Evolutionary conservation across 2,888 invertebrate genomes (phyloP), one percentile per base, ranked within the genome.

Genomic region (Hedychridium roseum): DNA sequence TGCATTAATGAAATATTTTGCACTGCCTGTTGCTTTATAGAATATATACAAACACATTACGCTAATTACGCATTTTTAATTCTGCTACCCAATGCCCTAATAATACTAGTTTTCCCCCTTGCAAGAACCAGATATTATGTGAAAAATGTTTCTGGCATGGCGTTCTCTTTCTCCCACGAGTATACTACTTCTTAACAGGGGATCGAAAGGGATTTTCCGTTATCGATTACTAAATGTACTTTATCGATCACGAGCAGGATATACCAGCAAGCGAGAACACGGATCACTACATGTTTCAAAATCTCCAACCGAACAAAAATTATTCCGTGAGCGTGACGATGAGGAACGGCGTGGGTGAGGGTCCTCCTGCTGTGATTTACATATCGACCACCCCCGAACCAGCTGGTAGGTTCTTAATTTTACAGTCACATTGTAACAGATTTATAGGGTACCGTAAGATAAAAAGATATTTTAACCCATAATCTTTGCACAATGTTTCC

Each of bases 321-420:
- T 94, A 93, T 72, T 86, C 86, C 3, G 84, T 94, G n/a, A 86
- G 88, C 9, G 84, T 94, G 15, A 85, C 88, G 2, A 92, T 92
- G 88, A 82, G 89, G 57, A 94, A 94, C 71, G 85, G 85, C 1
- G 85, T 87, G 20, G 94, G 94, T 2, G 87, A 89, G 65, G 92
- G 94, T 2, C 93, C 93, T 0, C 79, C 85, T 3, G 86, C 88
- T 1, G 80, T 80, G 41, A 84, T 84, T 6, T 81, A 81, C 41
- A 85, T 91, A 9, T 83, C 85, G 3, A 92, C 92, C 1, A 87
- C 88, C 1, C 82, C 86, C 5, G 82, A 86, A 75, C 85, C 86
- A 30, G 83, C 83, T 62, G 85, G 89, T 89, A 80, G 77, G 81
- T 62, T 42, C 1, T 2, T 3, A 9, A 2, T n/a, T 9, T 2